These are phyloP conservation scores for Vulpes lagopus DNA, from an alignment of 2,113 vertebrate species.

Conservation along the genomic window DNA sequence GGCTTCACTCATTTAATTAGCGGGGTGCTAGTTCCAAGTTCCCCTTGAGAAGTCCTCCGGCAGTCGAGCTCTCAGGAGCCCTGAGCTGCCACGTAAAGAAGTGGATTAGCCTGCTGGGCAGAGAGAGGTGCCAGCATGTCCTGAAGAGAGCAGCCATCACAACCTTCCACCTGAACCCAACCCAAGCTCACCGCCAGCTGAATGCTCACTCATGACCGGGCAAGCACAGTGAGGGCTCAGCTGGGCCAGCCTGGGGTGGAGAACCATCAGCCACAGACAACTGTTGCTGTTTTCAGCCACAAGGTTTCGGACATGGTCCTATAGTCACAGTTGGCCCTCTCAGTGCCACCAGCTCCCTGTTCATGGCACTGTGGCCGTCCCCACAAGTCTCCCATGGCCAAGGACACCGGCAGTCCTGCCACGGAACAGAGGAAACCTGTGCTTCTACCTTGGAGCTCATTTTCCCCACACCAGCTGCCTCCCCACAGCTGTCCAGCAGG, in stretches of 20 bases:
- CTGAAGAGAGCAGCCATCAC: rapidly evolving
- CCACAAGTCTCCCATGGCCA: background rate
- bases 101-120: background rate
- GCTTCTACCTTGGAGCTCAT: background rate
- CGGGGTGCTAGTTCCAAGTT: too few species aligned
- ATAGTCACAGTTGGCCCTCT: rapidly evolving
- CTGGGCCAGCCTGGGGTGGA: background rate
- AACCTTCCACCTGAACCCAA: background rate
- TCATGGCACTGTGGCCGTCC: rapidly evolving
- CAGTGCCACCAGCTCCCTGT: background rate
- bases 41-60: background rate
- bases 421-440: background rate
- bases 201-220: rapidly evolving
- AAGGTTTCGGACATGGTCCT: rapidly evolving
- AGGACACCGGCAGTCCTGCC: background rate
- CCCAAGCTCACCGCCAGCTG: background rate
- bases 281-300: background rate
- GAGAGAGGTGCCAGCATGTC: rapidly evolving
- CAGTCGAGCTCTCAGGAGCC: background rate
- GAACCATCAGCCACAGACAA: rapidly evolving
- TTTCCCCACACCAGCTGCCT: background rate
- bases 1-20: too few species aligned
- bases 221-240: background rate
- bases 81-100: background rate
- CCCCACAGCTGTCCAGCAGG: background rate